Base-by-base conservation (phyloP, 2,797 vertebrate genomes). In the Melanotaenia trifasciata region DNA sequence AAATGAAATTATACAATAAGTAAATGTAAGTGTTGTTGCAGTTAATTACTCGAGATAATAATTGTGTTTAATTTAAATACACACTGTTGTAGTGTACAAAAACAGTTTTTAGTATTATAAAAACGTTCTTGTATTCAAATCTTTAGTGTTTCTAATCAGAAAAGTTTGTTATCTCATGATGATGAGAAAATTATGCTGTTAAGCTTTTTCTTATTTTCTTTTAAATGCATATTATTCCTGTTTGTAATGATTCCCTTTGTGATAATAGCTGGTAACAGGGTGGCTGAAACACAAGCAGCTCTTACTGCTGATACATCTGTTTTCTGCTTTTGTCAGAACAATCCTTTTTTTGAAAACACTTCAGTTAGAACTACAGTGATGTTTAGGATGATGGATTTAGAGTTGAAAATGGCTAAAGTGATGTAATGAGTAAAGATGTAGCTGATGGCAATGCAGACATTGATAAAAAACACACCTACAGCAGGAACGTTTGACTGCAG, bases 321-420 rank as follows among this genome's bases (percentile, higher is more conserved):
- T 56, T 3, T 70, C 58, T 40, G 12, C 18, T 67, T 64, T 58
- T 1, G 18, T 36, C 18, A 62, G 5, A 14, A 51, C 14, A n/a
- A 32, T 58, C 2, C 7, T 22, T 22, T 54, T 60, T 45, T 50
- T 57, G 5, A 32, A 7, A 43, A 56, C 28, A 59, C 22, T 59
- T 56, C 13, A 56, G 12, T 56, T 20, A 50, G 33, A 47, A 63
- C 58, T 45, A 40, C 11, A 54, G 16, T 24, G 12, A 59, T 12
- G 47, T 64, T 75, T 36, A 38, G 7, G 20, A 33, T 53, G 6
- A 58, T 30, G 4, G 22, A 58, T 24, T 32, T 7, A 43, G 43
- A 32, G n/a, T 32, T 69, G 9, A 40, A 62, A 58, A 50, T 64
- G 24, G 51, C 36, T 10, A 61, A 73, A 20, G 32, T 28, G 38